Base-by-base conservation (phyloP, 2,888 invertebrate genomes). In the Rhagonycha fulva region DNA sequence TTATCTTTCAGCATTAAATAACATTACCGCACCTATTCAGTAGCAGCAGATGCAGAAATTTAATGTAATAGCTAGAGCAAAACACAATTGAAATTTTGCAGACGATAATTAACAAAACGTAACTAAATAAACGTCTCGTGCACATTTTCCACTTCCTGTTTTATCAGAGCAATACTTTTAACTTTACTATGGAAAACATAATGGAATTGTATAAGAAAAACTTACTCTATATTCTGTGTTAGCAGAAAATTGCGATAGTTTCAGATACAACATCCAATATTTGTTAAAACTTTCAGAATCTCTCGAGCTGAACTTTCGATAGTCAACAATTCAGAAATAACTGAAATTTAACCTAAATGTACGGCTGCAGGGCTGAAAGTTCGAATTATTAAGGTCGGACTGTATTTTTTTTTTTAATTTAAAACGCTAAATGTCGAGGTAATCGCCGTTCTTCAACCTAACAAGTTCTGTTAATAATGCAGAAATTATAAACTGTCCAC, bases 31-130 rank as follows among this genome's bases (percentile, higher is more conserved):
- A 66, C 32, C 71, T 71, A 71, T 66, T 66, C 26, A 9, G 23
- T 14, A 23, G 47, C 71, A 71, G 71, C 71, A 66, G 47, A 47
- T 47, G 71, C 66, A 66, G 66, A 66, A 71, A 71, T 71, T 66
- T 71, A 26, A 71, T 63, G 19, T 68, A 70, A 70, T 14, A 24
- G 32, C 32, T 63, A 63, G 62, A 63, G 63, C 71, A 62, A 32
- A 71, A 19, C 66, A 47, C 71, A 71, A 71, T 71, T 71, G 66
- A 63, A 66, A 70, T 71, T 71, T 66, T 66, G 66, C 71, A 63
- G 47, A 66, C 66, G 60, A 71, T 71, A 71, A 71, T 71, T 71
- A 71, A 47, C 47, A 47, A 47, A 47, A 47, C 47, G 47, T 47
- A 47, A 47, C 47, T 47, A 47, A 47, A 47, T 47, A 47, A 47